Base-by-base conservation (phyloP, 2,888 invertebrate species). In the Punctoribates punctum region DNA sequence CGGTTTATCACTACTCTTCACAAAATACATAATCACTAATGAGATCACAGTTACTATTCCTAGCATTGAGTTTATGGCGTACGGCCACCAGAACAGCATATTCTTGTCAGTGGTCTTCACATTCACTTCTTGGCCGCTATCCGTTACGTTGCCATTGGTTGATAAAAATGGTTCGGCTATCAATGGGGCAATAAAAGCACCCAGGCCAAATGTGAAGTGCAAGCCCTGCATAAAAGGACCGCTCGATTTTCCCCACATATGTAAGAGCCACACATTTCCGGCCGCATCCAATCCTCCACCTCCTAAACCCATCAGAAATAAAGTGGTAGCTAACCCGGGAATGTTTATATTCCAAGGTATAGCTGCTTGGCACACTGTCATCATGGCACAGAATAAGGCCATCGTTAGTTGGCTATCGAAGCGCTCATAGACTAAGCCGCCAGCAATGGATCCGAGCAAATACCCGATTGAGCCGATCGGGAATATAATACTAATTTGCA, bases 151-250 rank as follows among this genome's bases (percentile, higher is more conserved):
- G n/a, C n/a, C 4, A 2, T 42, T 46, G 46, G 27, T 38, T 42
- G 78, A 78, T n/a, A 84, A 80, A 78, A 85, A 85, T 20, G 85
- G 85, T 60, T 82, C 82, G 8, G 85, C 84, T 25, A 86, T 78
- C 3, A 85, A 80, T 8, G 85, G 85, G 8, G 85, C 84, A 42
- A 85, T 80, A 77, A 85, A 85, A 0, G 85, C 84, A 20, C 85
- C 85, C 20, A 85, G 79, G 13, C 85, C 85, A 80, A 85, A 85
- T 23, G 83, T 82, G 79, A 85, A 85, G 79, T 85, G 85, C 34
- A 86, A 79, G 3, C 83, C 82, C 80, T 86, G 85, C 81, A 86
- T 83, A 79, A 83, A 85, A 3, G 85, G 84, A 0, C 82, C 83
- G 80, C 83, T 85, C 77, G 81, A 79, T 65, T 81, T 79, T 23